These are phyloP conservation scores for Zophobas morio DNA, from an alignment of 1,140 invertebrate genomes.

Conservation along the genomic window DNA sequence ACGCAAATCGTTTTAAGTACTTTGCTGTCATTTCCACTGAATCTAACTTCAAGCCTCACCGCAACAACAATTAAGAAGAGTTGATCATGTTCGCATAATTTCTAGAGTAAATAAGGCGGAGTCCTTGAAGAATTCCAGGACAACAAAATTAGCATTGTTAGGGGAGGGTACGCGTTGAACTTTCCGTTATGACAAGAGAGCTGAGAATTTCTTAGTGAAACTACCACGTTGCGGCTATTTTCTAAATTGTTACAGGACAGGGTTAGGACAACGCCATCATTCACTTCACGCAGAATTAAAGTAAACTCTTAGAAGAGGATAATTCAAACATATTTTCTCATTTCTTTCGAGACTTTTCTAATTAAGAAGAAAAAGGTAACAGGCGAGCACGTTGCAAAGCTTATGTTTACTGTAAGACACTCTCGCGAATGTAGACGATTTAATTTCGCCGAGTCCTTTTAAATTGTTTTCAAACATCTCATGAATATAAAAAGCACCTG, in stretches of 20 bases:
- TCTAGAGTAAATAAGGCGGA: slow-evolving; percentile 23
- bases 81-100: slow-evolving; percentile 29
- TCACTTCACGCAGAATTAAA: slow-evolving; percentile 20
- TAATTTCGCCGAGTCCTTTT: too few relatives aligned
- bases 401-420: too few relatives aligned
- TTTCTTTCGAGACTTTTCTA: background rate
- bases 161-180: slow-evolving; percentile 1
- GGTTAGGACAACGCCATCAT: background rate
- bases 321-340: background rate
- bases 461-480: too few relatives aligned
- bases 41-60: background rate
- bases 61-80: slow-evolving; percentile 31
- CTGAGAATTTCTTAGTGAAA: background rate
- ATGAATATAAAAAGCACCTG: too few relatives aligned
- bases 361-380: background rate
- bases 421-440: too few relatives aligned
- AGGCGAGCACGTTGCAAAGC: background rate
- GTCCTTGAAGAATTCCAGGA: slow-evolving; percentile 29
- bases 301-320: background rate
- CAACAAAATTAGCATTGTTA: slow-evolving; percentile 34
- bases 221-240: slow-evolving; percentile 2
- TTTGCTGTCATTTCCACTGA: slow-evolving; percentile 19
- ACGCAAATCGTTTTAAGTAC: slow-evolving; percentile 14
- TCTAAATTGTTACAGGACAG: slow-evolving; percentile 7
- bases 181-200: slow-evolving; percentile 15